These are phyloP conservation scores for Microctenopoma lineatum DNA, from an alignment of 2,797 vertebrate genomes.

Conservation along the genomic window DNA sequence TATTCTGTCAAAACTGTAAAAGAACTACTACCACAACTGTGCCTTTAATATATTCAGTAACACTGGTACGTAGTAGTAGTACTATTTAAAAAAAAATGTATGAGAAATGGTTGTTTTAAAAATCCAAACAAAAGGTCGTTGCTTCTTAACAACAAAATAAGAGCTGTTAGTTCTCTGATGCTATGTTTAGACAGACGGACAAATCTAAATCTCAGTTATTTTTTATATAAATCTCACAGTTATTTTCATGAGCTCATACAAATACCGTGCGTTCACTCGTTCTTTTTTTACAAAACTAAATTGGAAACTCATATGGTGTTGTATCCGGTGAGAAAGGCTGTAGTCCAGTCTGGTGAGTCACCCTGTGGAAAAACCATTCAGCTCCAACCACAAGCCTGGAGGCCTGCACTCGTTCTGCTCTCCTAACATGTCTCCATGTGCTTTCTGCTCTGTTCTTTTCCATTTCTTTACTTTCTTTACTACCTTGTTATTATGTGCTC, in stretches of 20 bases:
- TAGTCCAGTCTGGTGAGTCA: constrained; percentile 65
- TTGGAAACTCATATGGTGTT: constrained; percentile 39
- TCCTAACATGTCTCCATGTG: constrained; percentile 12
- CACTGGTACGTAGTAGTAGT: constrained; percentile 8
- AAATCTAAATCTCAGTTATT: constrained; percentile 19
- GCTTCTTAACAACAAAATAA: neutral
- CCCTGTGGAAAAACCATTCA: constrained; percentile 65
- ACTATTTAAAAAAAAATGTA: neutral
- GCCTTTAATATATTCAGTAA: neutral
- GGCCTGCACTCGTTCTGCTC: constrained; percentile 18
- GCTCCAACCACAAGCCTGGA: constrained; percentile 48
- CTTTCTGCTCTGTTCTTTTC: neutral
- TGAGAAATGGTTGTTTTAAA: neutral
- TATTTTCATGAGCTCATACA: constrained; percentile 2
- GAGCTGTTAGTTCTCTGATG: too few relatives aligned
- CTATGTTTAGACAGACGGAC: too few relatives aligned
- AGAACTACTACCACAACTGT: constrained; percentile 10
- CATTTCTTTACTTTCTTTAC: neutral
- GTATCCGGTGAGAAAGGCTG: constrained; percentile 29
- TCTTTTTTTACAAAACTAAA: constrained; percentile 28
- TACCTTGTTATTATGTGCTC: neutral
- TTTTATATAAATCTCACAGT: too few relatives aligned
- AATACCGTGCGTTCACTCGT: constrained; percentile 15
- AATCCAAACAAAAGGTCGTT: neutral
- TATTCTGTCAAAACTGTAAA: constrained; percentile 3